Conservation (phyloP, 2,113 vertebrate species). For the Pedionomus torquatus region DNA sequence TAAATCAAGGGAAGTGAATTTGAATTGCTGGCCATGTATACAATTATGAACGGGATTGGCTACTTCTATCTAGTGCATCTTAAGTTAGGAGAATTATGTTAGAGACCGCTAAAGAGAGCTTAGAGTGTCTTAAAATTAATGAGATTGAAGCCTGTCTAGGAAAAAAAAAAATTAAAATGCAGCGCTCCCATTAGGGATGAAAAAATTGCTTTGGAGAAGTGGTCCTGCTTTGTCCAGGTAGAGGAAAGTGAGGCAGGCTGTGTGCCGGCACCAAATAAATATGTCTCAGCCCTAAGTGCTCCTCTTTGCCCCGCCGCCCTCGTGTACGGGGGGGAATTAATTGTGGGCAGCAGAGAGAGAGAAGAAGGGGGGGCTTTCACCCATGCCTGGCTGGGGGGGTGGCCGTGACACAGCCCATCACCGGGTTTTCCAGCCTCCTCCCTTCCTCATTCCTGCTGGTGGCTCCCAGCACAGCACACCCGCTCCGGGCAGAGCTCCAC, state of each 20-base stretch:
- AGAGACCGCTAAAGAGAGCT: slow-evolving; percentile 30
- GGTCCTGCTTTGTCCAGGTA: background rate
- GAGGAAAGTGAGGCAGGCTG: background rate
- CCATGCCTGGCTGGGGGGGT: background rate
- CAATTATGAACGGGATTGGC: background rate
- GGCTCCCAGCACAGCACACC: background rate
- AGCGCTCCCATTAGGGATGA: background rate
- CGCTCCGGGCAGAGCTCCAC: accelerated
- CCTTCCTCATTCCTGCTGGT: background rate
- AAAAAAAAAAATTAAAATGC: background rate
- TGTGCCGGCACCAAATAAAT: background rate
- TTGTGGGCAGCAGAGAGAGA: background rate
- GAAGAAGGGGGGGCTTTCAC: background rate
- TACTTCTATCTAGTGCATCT: background rate
- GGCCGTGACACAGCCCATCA: accelerated
- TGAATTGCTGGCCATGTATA: slow-evolving; percentile 44
- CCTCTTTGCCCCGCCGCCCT: accelerated
- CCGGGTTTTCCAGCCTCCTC: background rate
- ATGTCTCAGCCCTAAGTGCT: accelerated
- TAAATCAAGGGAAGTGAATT: slow-evolving; percentile 51
- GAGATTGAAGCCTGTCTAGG: slow-evolving; percentile 39
- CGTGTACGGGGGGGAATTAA: accelerated
- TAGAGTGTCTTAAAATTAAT: slow-evolving; percentile 55
- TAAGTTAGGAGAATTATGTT: slow-evolving; percentile 25
- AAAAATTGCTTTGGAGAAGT: background rate